Conservation (phyloP, 2,797 vertebrate species). For the Knipowitschia caucasica region DNA sequence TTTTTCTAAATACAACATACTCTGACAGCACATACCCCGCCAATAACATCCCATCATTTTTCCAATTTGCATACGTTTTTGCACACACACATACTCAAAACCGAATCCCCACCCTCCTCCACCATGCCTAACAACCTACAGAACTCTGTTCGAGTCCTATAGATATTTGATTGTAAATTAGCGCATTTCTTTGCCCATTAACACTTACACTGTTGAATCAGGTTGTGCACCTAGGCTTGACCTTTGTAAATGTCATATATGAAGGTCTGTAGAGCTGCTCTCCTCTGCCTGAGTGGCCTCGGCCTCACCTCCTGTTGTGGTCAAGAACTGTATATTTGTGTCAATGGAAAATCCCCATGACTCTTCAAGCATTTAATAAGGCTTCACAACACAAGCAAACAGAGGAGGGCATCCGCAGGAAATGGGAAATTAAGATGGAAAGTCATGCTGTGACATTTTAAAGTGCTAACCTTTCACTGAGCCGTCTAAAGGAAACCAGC, state of each 20-base stretch:
- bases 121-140: neutral
- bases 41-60: too few relatives aligned
- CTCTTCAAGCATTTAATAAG: neutral
- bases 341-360: neutral
- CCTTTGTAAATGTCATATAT: conserved; percentile 4
- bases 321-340: neutral
- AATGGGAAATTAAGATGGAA: conserved; percentile 7
- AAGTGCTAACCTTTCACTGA: conserved; percentile 4
- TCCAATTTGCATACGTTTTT: too few relatives aligned
- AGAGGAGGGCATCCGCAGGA: neutral
- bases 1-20: too few relatives aligned
- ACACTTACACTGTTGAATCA: neutral
- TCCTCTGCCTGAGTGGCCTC: neutral
- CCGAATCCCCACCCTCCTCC: too few relatives aligned
- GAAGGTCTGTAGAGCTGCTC: neutral
- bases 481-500: neutral
- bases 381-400: neutral
- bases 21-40: too few relatives aligned
- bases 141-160: neutral
- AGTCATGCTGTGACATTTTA: conserved; percentile 1
- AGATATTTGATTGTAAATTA: neutral
- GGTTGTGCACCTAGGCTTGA: neutral
- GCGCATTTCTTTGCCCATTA: neutral
- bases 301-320: conserved; percentile 3
- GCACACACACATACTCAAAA: too few relatives aligned